Evolutionary conservation across 2,113 vertebrate species (phyloP).

Genomic region (Chaetorhynchus papuensis): DNA sequence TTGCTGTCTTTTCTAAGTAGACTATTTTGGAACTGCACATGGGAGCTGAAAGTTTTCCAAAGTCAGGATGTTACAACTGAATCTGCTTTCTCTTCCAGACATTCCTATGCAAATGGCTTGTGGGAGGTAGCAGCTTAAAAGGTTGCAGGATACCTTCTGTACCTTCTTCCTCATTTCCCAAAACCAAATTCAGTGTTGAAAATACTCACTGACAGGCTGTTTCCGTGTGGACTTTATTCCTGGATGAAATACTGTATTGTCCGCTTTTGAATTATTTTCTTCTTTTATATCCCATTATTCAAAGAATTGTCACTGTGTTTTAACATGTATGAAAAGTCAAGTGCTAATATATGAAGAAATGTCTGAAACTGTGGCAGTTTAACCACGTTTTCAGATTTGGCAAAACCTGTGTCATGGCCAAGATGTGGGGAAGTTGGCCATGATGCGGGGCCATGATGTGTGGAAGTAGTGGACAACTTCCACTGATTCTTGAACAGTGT

Average conservation of each 20-base stretch:
- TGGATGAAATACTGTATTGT: background rate
- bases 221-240: background rate
- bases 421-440: background rate
- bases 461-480: background rate
- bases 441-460: background rate
- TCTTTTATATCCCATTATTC: background rate
- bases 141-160: background rate
- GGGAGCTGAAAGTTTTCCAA: constrained; percentile 18
- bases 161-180: background rate
- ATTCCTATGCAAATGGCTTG: constrained; percentile 7
- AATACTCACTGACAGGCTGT: background rate
- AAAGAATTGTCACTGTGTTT: background rate
- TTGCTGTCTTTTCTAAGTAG: background rate
- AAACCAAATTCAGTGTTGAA: background rate
- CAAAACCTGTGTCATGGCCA: background rate
- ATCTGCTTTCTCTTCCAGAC: constrained; percentile 8
- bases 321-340: background rate
- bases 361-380: background rate
- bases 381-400: background rate
- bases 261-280: background rate
- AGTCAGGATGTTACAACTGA: constrained; percentile 8
- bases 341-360: background rate
- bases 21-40: constrained; percentile 32
- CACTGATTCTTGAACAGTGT: background rate
- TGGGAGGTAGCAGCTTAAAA: constrained; percentile 21